Evolutionary conservation across 2,797 vertebrate genomes (phyloP).

Genomic region (Microhierax caerulescens): DNA sequence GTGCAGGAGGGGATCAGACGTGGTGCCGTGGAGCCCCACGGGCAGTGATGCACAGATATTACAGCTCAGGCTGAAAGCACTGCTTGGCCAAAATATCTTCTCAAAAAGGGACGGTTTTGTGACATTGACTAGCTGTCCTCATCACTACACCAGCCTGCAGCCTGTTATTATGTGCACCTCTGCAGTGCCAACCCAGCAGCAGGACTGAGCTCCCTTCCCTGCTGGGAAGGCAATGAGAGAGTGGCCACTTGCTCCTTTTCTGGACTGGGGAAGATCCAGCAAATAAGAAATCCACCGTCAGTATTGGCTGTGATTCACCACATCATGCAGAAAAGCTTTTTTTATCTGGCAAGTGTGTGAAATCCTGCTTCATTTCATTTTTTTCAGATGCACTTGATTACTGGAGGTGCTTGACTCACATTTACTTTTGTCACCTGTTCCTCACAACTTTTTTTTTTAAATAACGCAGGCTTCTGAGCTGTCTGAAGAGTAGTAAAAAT

Average conservation of each 20-base stretch:
- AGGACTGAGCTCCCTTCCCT: background rate
- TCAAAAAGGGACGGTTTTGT: too few species aligned
- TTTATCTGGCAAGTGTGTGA: background rate
- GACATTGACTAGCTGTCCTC: too few species aligned
- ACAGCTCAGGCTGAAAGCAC: too few species aligned
- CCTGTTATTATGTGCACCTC: background rate
- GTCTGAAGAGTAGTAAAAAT: background rate
- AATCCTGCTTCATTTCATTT: background rate
- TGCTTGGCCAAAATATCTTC: too few species aligned
- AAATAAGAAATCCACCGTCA: background rate
- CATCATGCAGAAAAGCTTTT: background rate
- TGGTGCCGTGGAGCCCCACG: fast-evolving
- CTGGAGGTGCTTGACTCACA: background rate
- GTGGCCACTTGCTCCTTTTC: background rate
- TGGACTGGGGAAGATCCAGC: background rate
- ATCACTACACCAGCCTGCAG: too few species aligned
- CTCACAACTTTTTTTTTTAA: background rate
- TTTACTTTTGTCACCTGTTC: background rate
- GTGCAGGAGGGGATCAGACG: background rate
- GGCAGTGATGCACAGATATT: background rate
- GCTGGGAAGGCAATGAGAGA: background rate
- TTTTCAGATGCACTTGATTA: background rate
- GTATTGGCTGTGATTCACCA: background rate
- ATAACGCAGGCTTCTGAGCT: background rate
- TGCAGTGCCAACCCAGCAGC: background rate